phyloP scores from a whole-genome alignment of 2,113 vertebrate genomes.

The Chelonoidis abingdonii region DNA sequence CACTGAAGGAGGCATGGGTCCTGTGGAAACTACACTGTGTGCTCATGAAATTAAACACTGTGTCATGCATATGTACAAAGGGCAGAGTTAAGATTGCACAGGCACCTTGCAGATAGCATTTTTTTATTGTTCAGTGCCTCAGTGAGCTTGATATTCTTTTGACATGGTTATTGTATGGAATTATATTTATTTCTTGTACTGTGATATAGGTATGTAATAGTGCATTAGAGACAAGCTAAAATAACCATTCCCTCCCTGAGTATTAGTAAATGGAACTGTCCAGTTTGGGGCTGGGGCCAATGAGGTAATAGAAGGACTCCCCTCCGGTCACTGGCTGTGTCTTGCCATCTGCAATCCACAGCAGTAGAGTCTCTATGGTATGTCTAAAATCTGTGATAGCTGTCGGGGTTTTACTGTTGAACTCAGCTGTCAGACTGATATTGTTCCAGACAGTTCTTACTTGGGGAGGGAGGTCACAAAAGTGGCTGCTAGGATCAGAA shows the following conservation, averaged over 20 bases:
- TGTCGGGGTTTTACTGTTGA: neutral
- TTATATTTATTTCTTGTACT: neutral
- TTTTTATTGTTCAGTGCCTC: neutral
- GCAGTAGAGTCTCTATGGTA: neutral
- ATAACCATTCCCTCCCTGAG: neutral
- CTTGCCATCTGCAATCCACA: neutral
- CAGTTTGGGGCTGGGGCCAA: no score
- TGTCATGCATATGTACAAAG: neutral
- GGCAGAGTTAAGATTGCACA: neutral
- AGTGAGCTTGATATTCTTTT: neutral
- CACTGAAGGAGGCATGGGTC: no score
- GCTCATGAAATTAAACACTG: neutral
- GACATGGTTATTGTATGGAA: neutral
- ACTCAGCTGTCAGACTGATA: neutral
- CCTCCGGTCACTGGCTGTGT: neutral
- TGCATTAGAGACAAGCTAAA: neutral
- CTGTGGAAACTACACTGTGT: neutral
- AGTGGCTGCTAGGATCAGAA: rapidly evolving
- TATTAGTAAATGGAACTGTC: no score
- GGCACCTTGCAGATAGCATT: neutral
- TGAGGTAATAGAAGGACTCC: neutral
- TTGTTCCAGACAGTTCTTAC: neutral
- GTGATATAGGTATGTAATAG: neutral
- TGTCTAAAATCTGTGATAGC: neutral
- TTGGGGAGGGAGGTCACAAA: neutral